Conservation (phyloP, 2,888 invertebrate species). For the Agonopterix arenella region DNA sequence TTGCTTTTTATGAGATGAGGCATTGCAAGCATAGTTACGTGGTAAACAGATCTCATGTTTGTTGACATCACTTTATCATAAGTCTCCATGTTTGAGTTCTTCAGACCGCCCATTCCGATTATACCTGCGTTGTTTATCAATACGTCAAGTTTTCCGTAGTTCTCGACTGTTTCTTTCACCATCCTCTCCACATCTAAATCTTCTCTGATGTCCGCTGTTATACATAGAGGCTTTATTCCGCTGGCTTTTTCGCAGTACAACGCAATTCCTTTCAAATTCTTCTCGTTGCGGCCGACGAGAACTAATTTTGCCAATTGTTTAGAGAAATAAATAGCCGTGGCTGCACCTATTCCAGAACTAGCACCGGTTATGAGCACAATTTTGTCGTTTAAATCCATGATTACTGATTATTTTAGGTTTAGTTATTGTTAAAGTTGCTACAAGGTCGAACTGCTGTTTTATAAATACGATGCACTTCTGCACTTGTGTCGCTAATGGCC, state of each 20-base stretch:
- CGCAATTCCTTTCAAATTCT: slow-evolving; percentile 49
- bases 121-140: slow-evolving; percentile 93
- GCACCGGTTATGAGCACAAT: slow-evolving; percentile 82
- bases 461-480: too few species aligned
- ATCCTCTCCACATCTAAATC: slow-evolving; percentile 81
- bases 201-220: slow-evolving; percentile 81
- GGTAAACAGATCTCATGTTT: slow-evolving; percentile 89
- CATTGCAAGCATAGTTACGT: slow-evolving; percentile 88
- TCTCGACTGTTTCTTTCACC: slow-evolving; percentile 81
- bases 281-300: slow-evolving; percentile 74
- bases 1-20: slow-evolving; percentile 88
- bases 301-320: slow-evolving; percentile 79
- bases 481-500: too few species aligned
- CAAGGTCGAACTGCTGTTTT: too few species aligned
- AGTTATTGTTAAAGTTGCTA: too few species aligned
- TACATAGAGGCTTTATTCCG: slow-evolving; percentile 69
- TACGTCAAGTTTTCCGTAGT: slow-evolving; percentile 84
- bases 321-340: slow-evolving; percentile 81
- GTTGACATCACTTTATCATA: slow-evolving; percentile 91
- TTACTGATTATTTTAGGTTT: slow-evolving; percentile 3
- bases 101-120: slow-evolving; percentile 85
- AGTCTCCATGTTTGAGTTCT: slow-evolving; percentile 86
- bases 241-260: slow-evolving; percentile 76
- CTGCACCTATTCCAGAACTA: slow-evolving; percentile 86
- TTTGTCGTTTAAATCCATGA: slow-evolving; percentile 78